Evolutionary conservation across 1,140 invertebrate genomes (phyloP).

Genomic region (Trichonephila inaurata): DNA sequence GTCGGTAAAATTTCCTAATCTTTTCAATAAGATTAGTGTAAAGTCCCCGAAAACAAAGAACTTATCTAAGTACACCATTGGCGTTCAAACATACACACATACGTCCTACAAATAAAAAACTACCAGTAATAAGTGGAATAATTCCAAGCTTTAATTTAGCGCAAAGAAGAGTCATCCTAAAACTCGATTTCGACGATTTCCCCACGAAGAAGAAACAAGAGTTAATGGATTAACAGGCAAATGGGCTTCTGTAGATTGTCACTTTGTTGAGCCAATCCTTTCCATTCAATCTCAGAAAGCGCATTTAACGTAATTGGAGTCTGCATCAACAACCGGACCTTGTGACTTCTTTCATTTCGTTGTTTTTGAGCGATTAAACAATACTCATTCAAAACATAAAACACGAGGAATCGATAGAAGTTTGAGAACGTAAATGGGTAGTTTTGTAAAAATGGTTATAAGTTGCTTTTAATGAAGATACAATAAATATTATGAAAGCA

Average conservation of each 20-base stretch:
- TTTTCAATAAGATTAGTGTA: not conserved
- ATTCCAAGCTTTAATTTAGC: constrained; percentile 51
- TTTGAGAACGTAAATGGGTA: not conserved
- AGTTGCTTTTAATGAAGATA: not conserved
- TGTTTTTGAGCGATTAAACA: constrained; percentile 57
- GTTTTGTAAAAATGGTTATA: not conserved
- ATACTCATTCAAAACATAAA: constrained; percentile 52
- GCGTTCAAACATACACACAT: not conserved
- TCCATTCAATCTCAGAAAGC: constrained; percentile 44
- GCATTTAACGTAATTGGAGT: constrained; percentile 58
- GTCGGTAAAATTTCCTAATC: not conserved
- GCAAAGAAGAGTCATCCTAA: constrained; percentile 32
- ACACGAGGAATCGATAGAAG: not conserved
- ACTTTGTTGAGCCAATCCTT: constrained; percentile 59
- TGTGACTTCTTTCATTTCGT: constrained; percentile 15
- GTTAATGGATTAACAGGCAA: constrained; percentile 57
- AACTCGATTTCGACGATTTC: constrained; percentile 18
- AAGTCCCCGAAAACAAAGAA: not conserved
- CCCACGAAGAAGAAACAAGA: constrained; percentile 23
- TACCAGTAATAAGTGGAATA: not conserved
- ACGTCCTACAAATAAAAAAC: not conserved
- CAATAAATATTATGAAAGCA: not conserved
- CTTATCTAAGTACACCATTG: not conserved
- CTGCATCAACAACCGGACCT: constrained; percentile 44
- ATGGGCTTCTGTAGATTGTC: constrained; percentile 55